These are phyloP conservation scores for Hystrix brachyura DNA, from an alignment of 2,113 vertebrate species.

Conservation along the genomic window DNA sequence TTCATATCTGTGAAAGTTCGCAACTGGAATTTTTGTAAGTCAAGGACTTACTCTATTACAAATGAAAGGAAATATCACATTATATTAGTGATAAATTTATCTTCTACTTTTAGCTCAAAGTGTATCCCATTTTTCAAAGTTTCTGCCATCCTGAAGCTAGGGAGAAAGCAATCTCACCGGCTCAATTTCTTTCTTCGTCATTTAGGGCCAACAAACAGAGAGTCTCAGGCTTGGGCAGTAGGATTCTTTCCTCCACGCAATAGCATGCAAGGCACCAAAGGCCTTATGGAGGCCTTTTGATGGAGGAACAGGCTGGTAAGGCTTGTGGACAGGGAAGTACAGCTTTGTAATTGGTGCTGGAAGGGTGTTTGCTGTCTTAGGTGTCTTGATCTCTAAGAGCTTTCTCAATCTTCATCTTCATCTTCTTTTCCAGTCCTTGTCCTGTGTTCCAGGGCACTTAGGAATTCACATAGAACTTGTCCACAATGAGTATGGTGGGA, in stretches of 20 bases:
- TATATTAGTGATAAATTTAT: conserved; percentile 45
- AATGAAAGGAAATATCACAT: conserved; percentile 30
- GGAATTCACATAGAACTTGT: neutral
- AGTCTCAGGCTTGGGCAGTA: neutral
- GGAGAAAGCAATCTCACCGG: neutral
- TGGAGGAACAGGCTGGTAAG: neutral
- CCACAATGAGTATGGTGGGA: neutral
- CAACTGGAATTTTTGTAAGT: neutral
- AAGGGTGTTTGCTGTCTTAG: neutral
- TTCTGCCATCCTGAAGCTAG: neutral
- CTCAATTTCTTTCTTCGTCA: neutral
- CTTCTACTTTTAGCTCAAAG: neutral
- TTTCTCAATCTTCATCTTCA: neutral
- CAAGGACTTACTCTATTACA: neutral
- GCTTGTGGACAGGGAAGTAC: neutral
- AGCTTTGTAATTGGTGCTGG: neutral
- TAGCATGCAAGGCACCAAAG: neutral
- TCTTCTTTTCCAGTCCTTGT: neutral
- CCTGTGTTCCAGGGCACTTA: neutral
- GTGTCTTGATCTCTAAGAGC: neutral
- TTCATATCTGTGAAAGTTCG: neutral
- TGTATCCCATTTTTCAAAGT: neutral
- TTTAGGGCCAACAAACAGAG: neutral
- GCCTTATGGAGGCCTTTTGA: neutral
- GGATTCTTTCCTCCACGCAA: neutral